Evolutionary conservation across 2,797 vertebrate genomes (phyloP), one percentile per base, ranked within the genome.

Genomic region (Gymnopithys bicolor): DNA sequence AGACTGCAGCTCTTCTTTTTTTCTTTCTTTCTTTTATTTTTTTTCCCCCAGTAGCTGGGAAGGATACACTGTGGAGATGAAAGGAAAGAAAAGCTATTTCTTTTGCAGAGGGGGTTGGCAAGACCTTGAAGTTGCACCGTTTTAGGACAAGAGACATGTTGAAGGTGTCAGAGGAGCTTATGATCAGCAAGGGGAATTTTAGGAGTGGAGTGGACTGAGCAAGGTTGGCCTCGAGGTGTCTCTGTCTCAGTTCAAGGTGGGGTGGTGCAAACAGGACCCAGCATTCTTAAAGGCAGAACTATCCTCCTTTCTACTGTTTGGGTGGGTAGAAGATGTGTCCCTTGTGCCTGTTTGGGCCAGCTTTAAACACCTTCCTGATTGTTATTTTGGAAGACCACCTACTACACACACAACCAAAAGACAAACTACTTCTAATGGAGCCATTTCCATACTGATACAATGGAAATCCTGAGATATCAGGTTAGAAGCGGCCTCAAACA

Each of bases 1-100:
- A 56, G 11, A n/a, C 24, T 43, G 3, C 25, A n/a, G 28, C 14
- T 75, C 35, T 75, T 1, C 0, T 6, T 9, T 12, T 10, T 18
- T 32, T 39, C n/a, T 48, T 21, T 41, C 28, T 48, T 48, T 21
- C 35, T 41, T 49, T 7, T 11, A 9, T 32, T 41, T 43, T 21
- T 43, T 32, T 46, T 7, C 4, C 16, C 28, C 51, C 2, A 17
- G n/a, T 70, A 27, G 15, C 28, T 66, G 30, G 16, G 19, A 89
- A 70, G 35, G 24, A 13, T 46, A 5, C 7, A 8, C 2, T 2
- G 2, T 41, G 27, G 52, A 68, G 15, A 27, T 80, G 33, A 49
- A 60, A 82, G 19, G 49, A 41, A 67, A 62, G 33, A 37, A 80
- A 58, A 71, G 14, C 8, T 70, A 2, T 45, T 77, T 49, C 6